A percentile compares a stretch with the other conserved stretches of the same genome.
These are phyloP conservation scores for Lepidocyrtinus sp. DNA, from an alignment of 2,888 invertebrate genomes.

Conservation along the genomic window DNA sequence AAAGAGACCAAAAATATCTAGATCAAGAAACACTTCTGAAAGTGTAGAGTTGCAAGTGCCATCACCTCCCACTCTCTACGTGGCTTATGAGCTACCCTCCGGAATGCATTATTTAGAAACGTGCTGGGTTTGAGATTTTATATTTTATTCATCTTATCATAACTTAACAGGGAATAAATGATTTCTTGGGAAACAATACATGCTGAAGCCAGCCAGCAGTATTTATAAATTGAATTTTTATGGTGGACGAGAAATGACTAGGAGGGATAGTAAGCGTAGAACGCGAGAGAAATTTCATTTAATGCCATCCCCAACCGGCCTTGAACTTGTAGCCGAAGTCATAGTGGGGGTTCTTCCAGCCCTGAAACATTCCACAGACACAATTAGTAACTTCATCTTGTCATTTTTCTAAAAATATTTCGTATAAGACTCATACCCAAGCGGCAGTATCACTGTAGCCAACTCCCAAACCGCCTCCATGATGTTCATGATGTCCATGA, in stretches of 20 bases:
- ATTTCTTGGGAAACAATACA: too few relatives aligned
- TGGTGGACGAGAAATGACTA: constrained; percentile 10
- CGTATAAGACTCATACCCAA: too few relatives aligned
- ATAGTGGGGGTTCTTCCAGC: constrained; percentile 46
- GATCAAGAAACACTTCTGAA: constrained; percentile 46
- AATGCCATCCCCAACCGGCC: constrained; percentile 39
- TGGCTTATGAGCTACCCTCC: constrained; percentile 52
- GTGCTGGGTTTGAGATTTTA: constrained; percentile 51
- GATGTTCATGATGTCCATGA: constrained; percentile 28
- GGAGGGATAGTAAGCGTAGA: background rate
- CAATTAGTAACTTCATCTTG: background rate
- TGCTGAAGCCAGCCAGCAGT: constrained; percentile 46
- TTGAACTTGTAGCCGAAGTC: constrained; percentile 49
- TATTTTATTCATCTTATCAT: too few relatives aligned
- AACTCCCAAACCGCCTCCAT: constrained; percentile 14
- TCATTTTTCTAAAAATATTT: background rate
- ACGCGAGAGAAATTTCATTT: background rate
- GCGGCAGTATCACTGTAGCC: constrained; percentile 14
- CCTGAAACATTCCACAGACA: constrained; percentile 34
- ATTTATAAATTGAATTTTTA: background rate
- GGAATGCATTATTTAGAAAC: constrained; percentile 49
- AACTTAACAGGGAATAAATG: too few relatives aligned
- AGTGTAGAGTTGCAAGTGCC: constrained; percentile 1
- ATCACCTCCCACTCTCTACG: constrained; percentile 7
- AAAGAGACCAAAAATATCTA: constrained; percentile 44